Conservation (phyloP, 2,113 vertebrate species). For the Psittacula cyanocephala region DNA sequence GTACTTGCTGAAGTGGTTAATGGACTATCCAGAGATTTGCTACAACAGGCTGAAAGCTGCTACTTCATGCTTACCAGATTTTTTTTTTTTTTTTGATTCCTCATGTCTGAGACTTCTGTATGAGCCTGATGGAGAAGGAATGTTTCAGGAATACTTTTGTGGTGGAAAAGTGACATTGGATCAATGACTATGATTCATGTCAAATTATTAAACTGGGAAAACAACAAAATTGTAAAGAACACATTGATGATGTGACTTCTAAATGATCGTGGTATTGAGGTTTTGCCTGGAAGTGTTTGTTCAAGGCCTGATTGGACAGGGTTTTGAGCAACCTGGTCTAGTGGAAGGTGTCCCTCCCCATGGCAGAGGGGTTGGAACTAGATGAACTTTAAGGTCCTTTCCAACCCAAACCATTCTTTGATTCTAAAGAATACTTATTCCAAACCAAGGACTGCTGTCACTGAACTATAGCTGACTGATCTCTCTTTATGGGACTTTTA, state of each 20-base stretch:
- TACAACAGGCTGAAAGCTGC: neutral
- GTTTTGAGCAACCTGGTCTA: neutral
- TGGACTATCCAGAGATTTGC: neutral
- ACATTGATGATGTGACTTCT: neutral
- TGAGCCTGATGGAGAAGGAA: neutral
- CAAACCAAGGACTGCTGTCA: neutral
- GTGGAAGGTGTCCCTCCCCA: neutral
- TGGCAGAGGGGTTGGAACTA: neutral
- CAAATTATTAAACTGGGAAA: neutral
- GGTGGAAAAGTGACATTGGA: neutral
- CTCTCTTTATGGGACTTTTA: neutral
- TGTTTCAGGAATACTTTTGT: neutral
- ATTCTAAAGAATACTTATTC: neutral
- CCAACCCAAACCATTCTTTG: neutral
- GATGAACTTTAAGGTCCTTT: neutral
- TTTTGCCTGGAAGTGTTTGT: neutral
- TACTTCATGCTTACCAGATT: neutral
- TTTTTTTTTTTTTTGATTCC: neutral
- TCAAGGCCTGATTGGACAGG: neutral
- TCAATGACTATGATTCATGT: neutral
- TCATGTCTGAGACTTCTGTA: neutral
- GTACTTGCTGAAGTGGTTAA: rapidly evolving
- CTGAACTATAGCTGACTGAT: neutral
- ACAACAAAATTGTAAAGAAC: neutral
- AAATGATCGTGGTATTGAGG: neutral